Conservation (phyloP, 2,113 vertebrate species). For the Entosphenus tridentatus region DNA sequence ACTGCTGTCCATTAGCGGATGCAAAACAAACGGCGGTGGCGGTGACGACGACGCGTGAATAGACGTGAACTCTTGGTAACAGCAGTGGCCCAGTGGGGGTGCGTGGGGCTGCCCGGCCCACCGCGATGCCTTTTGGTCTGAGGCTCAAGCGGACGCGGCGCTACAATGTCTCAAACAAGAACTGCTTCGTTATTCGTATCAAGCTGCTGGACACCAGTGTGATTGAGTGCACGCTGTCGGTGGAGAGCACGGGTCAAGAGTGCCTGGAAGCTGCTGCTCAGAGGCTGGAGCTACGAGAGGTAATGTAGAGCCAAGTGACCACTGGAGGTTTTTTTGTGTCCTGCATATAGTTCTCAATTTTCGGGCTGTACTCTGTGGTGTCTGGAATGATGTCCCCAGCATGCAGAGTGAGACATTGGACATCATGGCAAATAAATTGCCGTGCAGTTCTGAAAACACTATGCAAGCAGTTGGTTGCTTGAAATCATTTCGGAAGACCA, state of each 20-base stretch:
- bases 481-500: too few relatives aligned
- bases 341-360: slow-evolving; percentile 5
- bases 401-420: too few relatives aligned
- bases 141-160: slow-evolving; percentile 64
- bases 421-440: too few relatives aligned
- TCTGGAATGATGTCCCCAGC: too few relatives aligned
- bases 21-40: too few relatives aligned
- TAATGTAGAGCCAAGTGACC: slow-evolving; percentile 17
- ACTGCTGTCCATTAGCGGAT: too few relatives aligned
- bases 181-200: slow-evolving; percentile 81
- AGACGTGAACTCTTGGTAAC: too few relatives aligned
- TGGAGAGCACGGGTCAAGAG: slow-evolving; percentile 85
- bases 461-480: too few relatives aligned
- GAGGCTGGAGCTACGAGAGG: slow-evolving; percentile 74
- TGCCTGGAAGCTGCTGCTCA: slow-evolving; percentile 85
- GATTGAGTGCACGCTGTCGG: slow-evolving; percentile 72
- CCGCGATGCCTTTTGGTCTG: slow-evolving; percentile 72
- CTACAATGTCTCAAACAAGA: slow-evolving; percentile 92
- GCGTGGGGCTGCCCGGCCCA: slow-evolving; percentile 11
- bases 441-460: too few relatives aligned
- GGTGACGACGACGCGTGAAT: too few relatives aligned
- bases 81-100: slow-evolving; percentile 16
- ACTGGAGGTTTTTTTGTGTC: slow-evolving; percentile 3
- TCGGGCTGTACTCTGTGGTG: too few relatives aligned
- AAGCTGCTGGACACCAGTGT: slow-evolving; percentile 58